Evolutionary conservation across 1,140 invertebrate genomes (phyloP), one percentile per base, ranked within the genome.

Genomic region (Drosophila gunungcola): DNA sequence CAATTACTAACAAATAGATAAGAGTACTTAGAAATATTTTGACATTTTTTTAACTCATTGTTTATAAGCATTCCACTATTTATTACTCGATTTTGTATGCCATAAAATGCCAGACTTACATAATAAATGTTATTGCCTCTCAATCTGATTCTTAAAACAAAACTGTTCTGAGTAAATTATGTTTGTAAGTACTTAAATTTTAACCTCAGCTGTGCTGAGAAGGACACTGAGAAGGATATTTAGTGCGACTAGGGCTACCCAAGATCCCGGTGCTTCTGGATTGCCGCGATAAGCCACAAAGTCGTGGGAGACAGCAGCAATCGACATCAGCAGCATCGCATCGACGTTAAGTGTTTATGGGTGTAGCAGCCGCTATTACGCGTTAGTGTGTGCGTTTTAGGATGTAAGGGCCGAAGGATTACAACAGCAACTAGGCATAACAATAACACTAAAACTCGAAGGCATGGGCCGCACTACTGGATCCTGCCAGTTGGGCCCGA

Each of bases 341-440:
- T 60, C 64, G 65, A 79, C 80, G 77, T 89, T 88, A 88, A 89
- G 84, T 89, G 84, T 88, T 88, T 89, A 88, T 80, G 55, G 76
- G 76, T 79, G 69, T 73, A 63, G 51, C 70, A 34, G 48, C 39
- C 49, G 21, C 56, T 70, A 63, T 65, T 58, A 34, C 48, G 41
- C 21, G 38, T 42, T 55, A 32, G 49, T 9, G 55, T 41, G 41
- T 54, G 39, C 29, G 29, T 32, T 32, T 32, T 6, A 32, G 29
- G 29, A 7, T 48, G 45, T 41, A 34, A 42, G 38, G 25, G 61
- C 32, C 46, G 32, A 56, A 54, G 51, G 78, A 73, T 80, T 73
- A 80, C 63, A 76, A 52, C 69, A 57, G 63, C 64, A 68, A 57
- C 63, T 67, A 77, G 56, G 34, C 45, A 80, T 80, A 74, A 74